Evolutionary conservation across 64 coral and sea anemone genomes (phyloP).

Genomic region (Pocillopora damicornis): DNA sequence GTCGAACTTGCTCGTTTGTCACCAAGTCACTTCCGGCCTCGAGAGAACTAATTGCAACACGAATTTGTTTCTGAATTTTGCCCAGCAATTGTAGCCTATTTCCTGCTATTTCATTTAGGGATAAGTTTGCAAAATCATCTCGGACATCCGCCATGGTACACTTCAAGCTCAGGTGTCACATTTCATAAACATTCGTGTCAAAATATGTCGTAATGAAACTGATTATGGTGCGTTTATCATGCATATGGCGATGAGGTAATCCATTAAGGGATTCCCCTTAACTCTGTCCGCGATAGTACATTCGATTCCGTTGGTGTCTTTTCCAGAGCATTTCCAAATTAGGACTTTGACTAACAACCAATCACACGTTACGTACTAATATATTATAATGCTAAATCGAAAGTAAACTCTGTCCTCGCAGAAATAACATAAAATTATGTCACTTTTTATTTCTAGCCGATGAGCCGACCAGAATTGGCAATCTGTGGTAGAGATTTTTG

Average conservation of each 20-base stretch:
- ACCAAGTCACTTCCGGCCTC: neutral
- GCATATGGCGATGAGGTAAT: neutral
- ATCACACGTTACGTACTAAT: neutral
- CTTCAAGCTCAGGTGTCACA: neutral
- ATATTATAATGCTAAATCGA: no score
- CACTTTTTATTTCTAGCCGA: no score
- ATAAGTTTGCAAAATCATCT: neutral
- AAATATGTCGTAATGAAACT: neutral
- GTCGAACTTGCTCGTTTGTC: neutral
- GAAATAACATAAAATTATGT: no score
- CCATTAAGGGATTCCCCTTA: neutral
- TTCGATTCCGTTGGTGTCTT: neutral
- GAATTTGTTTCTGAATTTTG: neutral
- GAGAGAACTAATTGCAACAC: neutral
- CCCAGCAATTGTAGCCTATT: slow-evolving; percentile 12
- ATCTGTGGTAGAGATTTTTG: neutral
- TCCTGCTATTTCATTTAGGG: slow-evolving; percentile 3
- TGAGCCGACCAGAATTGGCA: neutral
- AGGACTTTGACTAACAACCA: neutral
- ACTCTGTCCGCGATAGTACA: neutral
- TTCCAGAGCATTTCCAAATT: neutral
- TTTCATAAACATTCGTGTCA: neutral
- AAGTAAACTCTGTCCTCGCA: no score
- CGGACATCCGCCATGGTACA: neutral
- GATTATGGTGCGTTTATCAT: no score